Conservation (phyloP, 2,113 vertebrate genomes). For the Macquaria ambigua region DNA sequence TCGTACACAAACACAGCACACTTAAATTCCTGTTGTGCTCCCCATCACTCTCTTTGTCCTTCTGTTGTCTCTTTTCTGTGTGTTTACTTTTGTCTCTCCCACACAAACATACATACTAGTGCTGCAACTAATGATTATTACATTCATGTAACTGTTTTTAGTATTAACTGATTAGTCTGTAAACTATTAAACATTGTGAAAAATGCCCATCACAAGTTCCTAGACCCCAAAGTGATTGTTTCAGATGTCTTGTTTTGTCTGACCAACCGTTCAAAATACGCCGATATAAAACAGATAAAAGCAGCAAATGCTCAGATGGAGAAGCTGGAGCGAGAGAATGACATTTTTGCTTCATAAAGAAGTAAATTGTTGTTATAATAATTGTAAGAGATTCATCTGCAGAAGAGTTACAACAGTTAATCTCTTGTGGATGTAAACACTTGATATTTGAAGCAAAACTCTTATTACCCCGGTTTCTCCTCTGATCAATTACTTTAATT, state of each 20-base stretch:
- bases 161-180: too few species aligned
- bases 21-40: slow-evolving; percentile 2
- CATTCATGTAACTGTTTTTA: too few species aligned
- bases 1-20: neutral
- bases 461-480: neutral
- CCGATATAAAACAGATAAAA: neutral
- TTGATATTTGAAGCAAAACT: neutral
- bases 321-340: neutral
- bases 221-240: too few species aligned
- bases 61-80: neutral
- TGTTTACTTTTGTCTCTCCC: neutral
- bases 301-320: neutral
- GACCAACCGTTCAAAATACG: neutral
- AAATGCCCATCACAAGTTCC: too few species aligned
- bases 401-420: neutral
- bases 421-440: neutral
- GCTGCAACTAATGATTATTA: too few species aligned
- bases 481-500: neutral
- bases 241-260: too few species aligned
- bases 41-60: neutral
- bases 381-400: neutral
- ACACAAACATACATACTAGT: neutral
- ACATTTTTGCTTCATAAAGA: too few species aligned
- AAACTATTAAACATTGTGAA: too few species aligned
- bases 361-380: neutral